Base-by-base conservation (phyloP, 2,888 invertebrate species). In the Hirtodrosophila alboralis region DNA sequence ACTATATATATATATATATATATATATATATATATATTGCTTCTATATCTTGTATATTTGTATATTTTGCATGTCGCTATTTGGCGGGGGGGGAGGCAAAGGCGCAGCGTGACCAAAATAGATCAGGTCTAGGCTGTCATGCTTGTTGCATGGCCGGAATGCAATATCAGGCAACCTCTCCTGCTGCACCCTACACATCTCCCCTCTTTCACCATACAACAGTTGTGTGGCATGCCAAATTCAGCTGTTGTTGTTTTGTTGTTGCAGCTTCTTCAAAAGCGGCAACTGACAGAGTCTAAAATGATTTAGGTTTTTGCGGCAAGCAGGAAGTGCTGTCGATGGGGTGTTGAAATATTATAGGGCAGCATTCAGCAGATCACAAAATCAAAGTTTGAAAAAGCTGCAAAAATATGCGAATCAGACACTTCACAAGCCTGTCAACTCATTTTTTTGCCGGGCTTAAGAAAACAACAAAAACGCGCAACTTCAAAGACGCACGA, bases 41-140 rank as follows among this genome's bases (percentile, higher is more conserved):
- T 48, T 72, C 52, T 73, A 44, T 62, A n/a, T n/a, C n/a, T n/a
- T n/a, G 10, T 26, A 52, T 72, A 57, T 73, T 49, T 62, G 52
- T 72, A 56, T 72, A 72, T 70, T 73, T 73, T 70, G 69, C 69
- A 70, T 70, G 56, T 49, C 18, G 57, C 64, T 63, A 16, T 9
- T 13, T 9, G 33, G 31, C n/a, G 27, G 16, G 36, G 43, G 14
- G 38, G 54, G 30, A 8, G 33, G 16, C 23, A 44, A n/a, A n/a
- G 54, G 14, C 18, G 54, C 57, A 54, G 63, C 61, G 44, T 63
- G 72, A 76, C 85, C 66, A 84, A 86, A 86, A 86, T 86, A 86
- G 85, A 86, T 86, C 85, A 83, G 85, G 83, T 86, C 85, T 86
- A 86, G 85, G 85, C 86, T 87, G 87, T 87, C 85, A 77, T 80